A percentile compares a stretch with the other conserved stretches of the same genome.
Evolutionary conservation across 30 jellyfish, hydroid and myxozoan species (phyloP).

Genomic region (Cassiopea xamachana): DNA sequence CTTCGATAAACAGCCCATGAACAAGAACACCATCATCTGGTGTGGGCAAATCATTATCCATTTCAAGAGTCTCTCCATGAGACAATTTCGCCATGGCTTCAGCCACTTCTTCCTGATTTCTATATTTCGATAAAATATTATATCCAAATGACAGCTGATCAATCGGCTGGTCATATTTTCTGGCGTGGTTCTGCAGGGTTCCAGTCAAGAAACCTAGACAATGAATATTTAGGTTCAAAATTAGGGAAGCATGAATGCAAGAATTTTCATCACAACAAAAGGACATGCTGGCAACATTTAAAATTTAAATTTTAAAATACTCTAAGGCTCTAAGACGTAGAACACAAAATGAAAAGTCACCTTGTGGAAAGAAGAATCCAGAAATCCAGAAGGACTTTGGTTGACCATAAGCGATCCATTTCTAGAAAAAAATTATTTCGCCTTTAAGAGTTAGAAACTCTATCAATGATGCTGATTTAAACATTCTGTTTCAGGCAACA

Average conservation of each 20-base stretch:
- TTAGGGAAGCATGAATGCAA: no score
- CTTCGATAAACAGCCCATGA: slow-evolving; percentile 94
- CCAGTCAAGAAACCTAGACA: slow-evolving; percentile 93
- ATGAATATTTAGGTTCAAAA: neutral
- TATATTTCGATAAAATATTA: slow-evolving; percentile 65
- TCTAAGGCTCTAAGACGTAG: no score
- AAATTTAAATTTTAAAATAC: no score
- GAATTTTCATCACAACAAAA: no score
- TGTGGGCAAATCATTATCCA: slow-evolving; percentile 67
- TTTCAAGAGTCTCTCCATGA: slow-evolving; percentile 83
- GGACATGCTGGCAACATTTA: neutral
- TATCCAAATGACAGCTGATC: slow-evolving; percentile 93
- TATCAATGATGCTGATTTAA: no score
- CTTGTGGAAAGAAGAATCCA: slow-evolving; percentile 99
- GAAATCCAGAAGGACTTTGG: slow-evolving; percentile 98
- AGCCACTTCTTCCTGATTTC: slow-evolving; percentile 87
- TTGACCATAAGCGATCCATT: slow-evolving; percentile 91
- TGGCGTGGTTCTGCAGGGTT: slow-evolving; percentile 92
- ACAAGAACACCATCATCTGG: slow-evolving; percentile 93
- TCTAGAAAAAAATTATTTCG: slow-evolving; percentile 21
- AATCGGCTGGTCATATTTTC: slow-evolving; percentile 92
- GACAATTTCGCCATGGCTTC: slow-evolving; percentile 79
- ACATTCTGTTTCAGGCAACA: no score
- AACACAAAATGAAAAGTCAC: slow-evolving; percentile 9
- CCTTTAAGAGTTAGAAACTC: no score